Percentiles rank a stretch among this genome's conserved stretches.
Conservation (phyloP, 2,113 vertebrate genomes). For the Ammodytes marinus region DNA sequence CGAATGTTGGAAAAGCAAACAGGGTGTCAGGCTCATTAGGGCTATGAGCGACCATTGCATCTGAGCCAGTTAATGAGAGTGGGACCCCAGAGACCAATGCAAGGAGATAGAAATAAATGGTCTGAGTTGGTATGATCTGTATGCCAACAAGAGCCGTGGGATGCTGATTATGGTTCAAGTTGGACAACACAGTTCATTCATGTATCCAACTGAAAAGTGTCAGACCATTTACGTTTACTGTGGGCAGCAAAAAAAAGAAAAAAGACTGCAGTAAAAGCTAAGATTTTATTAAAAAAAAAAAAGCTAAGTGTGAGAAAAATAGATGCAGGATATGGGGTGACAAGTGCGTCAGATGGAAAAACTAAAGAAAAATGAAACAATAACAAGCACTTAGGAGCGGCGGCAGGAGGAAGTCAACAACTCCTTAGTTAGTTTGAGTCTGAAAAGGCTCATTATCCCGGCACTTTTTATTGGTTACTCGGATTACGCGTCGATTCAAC, state of each 20-base stretch:
- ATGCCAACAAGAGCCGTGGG: neutral
- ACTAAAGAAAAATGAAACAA: neutral
- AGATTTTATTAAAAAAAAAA: neutral
- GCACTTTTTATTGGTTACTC: no score
- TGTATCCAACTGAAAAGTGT: neutral
- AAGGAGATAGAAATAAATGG: neutral
- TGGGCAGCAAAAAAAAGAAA: neutral
- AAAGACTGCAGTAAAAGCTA: neutral
- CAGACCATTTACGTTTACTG: neutral
- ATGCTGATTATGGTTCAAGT: neutral
- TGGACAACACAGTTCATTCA: neutral
- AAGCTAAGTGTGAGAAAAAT: neutral
- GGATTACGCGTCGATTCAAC: neutral
- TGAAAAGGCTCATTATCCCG: conserved; percentile 37
- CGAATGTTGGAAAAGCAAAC: conserved; percentile 21
- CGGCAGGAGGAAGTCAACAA: neutral
- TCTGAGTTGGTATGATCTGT: neutral
- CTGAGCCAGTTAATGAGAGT: neutral
- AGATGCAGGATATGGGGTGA: neutral
- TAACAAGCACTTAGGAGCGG: neutral
- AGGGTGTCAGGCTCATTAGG: conserved; percentile 17
- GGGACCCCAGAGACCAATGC: conserved; percentile 1
- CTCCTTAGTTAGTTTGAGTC: conserved; percentile 14
- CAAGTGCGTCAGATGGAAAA: neutral
- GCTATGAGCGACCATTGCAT: neutral